phyloP scores from a whole-genome alignment of 2,888 invertebrate species.

The Noctua fimbriata region DNA sequence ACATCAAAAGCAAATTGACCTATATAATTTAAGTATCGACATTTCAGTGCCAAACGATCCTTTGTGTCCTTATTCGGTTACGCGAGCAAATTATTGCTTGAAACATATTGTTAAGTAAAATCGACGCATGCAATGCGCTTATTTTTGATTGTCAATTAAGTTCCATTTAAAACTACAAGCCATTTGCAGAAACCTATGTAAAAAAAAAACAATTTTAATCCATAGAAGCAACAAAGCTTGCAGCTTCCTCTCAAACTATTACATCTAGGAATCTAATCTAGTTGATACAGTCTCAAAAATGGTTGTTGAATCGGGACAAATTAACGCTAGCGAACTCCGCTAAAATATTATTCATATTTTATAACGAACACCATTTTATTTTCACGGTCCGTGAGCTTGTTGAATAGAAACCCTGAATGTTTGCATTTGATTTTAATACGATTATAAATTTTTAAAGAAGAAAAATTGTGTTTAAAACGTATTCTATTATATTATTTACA shows the following conservation, averaged over 20 bases:
- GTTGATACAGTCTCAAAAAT: conserved; percentile 67
- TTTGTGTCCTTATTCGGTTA: conserved; percentile 14
- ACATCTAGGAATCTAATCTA: conserved; percentile 58
- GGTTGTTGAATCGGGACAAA: conserved; percentile 70
- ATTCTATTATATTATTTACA: conserved; percentile 33
- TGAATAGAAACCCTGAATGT: conserved; percentile 49
- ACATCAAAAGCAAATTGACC: conserved; percentile 14
- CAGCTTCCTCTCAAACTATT: conserved; percentile 49
- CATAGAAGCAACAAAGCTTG: conserved; percentile 22
- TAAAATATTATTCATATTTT: conserved; percentile 68
- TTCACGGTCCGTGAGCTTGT: conserved; percentile 38
- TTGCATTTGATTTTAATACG: conserved; percentile 57
- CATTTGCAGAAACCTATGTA: background rate
- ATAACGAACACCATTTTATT: conserved; percentile 59
- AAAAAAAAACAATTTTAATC: background rate
- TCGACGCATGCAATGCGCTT: background rate
- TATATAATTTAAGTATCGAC: conserved; percentile 9
- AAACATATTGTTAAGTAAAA: background rate
- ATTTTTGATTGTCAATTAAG: background rate
- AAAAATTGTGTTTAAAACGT: conserved; percentile 36
- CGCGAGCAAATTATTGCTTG: background rate
- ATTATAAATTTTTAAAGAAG: conserved; percentile 49
- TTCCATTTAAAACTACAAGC: background rate
- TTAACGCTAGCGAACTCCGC: conserved; percentile 63
- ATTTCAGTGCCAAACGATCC: conserved; percentile 5